Conservation (phyloP, 2,888 invertebrate species). For the Rhogogaster chlorosoma region DNA sequence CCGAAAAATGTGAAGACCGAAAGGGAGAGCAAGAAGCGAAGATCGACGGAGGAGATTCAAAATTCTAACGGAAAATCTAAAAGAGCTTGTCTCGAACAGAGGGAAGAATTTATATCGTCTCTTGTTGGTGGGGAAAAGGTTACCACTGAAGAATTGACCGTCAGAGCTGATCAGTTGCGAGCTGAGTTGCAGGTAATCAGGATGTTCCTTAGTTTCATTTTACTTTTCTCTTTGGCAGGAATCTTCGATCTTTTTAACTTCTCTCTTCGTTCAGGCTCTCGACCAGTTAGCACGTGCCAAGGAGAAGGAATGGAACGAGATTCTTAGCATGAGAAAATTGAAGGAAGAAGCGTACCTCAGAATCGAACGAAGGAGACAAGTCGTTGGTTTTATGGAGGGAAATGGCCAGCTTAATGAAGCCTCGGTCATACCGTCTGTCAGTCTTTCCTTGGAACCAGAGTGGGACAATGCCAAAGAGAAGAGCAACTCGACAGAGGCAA, state of each 20-base stretch:
- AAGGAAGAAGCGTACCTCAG: conserved; percentile 90
- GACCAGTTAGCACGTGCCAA: conserved; percentile 88
- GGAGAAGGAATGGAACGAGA: conserved; percentile 93
- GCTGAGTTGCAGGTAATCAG: conserved; percentile 71
- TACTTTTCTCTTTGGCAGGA: background rate
- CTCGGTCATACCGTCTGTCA: conserved; percentile 66
- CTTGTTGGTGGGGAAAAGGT: conserved; percentile 71
- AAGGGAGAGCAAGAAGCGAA: conserved; percentile 67
- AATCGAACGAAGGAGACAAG: conserved; percentile 85
- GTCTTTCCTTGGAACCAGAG: conserved; percentile 65
- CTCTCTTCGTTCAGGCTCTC: conserved; percentile 81
- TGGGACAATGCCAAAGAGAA: conserved; percentile 60
- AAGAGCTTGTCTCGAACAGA: conserved; percentile 70
- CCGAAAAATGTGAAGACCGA: conserved; percentile 61
- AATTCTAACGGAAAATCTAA: conserved; percentile 59
- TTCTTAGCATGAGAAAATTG: conserved; percentile 89
- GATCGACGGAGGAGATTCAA: conserved; percentile 57
- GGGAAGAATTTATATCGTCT: conserved; percentile 72
- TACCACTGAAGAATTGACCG: conserved; percentile 71
- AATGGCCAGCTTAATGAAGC: conserved; percentile 62
- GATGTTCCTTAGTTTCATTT: background rate
- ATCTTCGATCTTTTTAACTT: background rate
- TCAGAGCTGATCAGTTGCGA: conserved; percentile 71
- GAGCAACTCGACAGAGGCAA: conserved; percentile 28
- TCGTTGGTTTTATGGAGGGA: conserved; percentile 77